Base-by-base conservation (phyloP, 2,797 vertebrate species). In the Cyprinodon diabolis region DNA sequence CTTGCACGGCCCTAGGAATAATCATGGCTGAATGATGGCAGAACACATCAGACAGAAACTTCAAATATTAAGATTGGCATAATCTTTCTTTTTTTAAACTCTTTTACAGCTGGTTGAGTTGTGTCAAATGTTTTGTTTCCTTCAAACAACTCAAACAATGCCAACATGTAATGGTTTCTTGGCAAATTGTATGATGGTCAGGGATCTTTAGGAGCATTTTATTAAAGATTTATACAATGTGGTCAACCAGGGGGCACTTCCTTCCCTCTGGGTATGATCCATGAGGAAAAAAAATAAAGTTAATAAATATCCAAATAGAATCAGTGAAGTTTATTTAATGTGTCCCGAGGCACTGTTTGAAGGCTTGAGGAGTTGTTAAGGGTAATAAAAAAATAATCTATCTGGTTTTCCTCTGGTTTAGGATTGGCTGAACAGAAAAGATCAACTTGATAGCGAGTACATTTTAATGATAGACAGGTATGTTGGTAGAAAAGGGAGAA, bases 291-390 rank as follows among this genome's bases (percentile, higher is more conserved):
- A 40, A 51, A 45, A 66, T 57, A n/a, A n/a, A 30, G 71, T 81
- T 78, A 84, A 81, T 76, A 87, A 86, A 81, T 86, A 80, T 75
- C 83, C 81, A 51, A 71, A 82, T 85, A 85, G 65, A 71, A 15
- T 80, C 75, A 82, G 84, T 82, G 86, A 85, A 82, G 86, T 90
- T 92, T 80, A 85, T 74, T 89, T 89, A 93, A 91, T 85, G 90
- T 77, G 60, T 92, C 90, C 87, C 89, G 48, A 69, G 82, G 92
- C 87, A 76, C 43, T 25, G 89, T 89, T 92, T 55, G 80, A 66
- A 90, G 90, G 87, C 80, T 83, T 74, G 67, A 75, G 51, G 74
- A 84, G 77, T 68, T 79, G 72, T 83, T 87, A 87, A 87, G 82
- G 80, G 78, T 75, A 86, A 88, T 7, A 15, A 76, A 74, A 81